These are phyloP conservation scores for Eristalis arbustorum DNA, from an alignment of 2,888 invertebrate genomes.

Conservation along the genomic window DNA sequence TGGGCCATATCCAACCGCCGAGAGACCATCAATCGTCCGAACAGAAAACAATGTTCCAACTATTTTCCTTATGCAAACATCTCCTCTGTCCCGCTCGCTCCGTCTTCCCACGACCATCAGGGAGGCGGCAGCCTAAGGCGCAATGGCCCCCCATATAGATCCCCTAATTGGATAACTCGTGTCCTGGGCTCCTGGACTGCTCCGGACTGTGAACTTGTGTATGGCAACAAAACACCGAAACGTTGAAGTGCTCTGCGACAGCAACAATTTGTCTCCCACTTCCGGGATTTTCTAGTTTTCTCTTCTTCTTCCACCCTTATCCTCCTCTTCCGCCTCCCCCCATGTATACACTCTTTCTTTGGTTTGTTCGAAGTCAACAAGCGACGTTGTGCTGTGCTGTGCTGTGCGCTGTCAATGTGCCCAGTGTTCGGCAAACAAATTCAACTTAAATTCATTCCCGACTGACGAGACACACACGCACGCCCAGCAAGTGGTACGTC, in stretches of 20 bases:
- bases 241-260: slow-evolving; percentile 57
- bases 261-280: slow-evolving; percentile 67
- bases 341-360: background rate
- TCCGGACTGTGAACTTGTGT: slow-evolving; percentile 53
- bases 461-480: background rate
- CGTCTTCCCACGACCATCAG: slow-evolving; percentile 6
- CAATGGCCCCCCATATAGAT: slow-evolving; percentile 51
- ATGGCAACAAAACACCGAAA: slow-evolving; percentile 41
- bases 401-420: slow-evolving; percentile 29
- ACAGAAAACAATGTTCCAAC: slow-evolving; percentile 61
- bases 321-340: background rate
- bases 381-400: background rate
- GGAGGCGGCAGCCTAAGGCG: slow-evolving; percentile 19
- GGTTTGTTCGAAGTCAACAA: slow-evolving; percentile 1
- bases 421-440: slow-evolving; percentile 53
- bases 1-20: slow-evolving; percentile 31
- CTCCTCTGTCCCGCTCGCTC: background rate
- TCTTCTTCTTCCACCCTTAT: background rate
- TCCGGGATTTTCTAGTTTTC: slow-evolving; percentile 43
- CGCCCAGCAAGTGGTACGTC: background rate
- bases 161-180: slow-evolving; percentile 68
- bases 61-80: slow-evolving; percentile 43
- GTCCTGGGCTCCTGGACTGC: slow-evolving; percentile 52
- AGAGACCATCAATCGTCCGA: slow-evolving; percentile 38
- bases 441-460: slow-evolving; percentile 61